A percentile compares a stretch with the other conserved stretches of the same genome.
Conservation (phyloP, 2,113 vertebrate species). For the Dolichotis patagonum region DNA sequence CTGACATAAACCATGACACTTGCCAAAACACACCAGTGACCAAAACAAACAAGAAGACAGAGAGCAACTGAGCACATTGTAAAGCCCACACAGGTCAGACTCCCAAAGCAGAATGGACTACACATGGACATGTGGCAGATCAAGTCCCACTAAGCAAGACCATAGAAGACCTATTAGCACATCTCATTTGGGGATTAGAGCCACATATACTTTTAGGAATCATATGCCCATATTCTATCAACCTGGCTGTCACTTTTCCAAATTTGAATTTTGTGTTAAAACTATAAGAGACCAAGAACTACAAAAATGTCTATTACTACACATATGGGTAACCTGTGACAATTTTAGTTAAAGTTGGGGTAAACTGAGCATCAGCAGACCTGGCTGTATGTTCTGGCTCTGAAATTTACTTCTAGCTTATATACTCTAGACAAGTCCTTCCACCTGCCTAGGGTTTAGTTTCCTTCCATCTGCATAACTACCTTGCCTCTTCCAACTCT, state of each 20-base stretch:
- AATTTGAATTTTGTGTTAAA: slow-evolving; percentile 2
- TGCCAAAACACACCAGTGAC: not conserved
- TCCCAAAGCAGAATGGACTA: not conserved
- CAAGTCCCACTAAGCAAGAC: not conserved
- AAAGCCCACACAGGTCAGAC: not conserved
- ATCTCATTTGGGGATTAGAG: not conserved
- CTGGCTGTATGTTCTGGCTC: not conserved
- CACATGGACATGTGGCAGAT: not conserved
- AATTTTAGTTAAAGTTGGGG: not conserved
- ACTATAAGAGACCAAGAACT: not conserved
- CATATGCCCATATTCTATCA: not conserved
- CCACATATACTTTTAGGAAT: not conserved
- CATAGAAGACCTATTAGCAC: not conserved
- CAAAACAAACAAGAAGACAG: not conserved
- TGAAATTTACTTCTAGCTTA: not conserved
- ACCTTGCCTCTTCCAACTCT: not conserved
- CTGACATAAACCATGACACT: too few species aligned
- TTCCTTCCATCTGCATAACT: not conserved
- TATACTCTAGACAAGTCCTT: not conserved
- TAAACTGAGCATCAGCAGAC: not conserved
- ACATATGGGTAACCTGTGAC: fast-evolving
- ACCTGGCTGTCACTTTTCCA: not conserved
- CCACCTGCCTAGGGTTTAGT: not conserved
- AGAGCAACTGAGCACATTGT: not conserved
- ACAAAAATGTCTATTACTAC: not conserved